Percentiles rank a stretch among this genome's conserved stretches.
Conservation (phyloP, 2,888 invertebrate species). For the Chrysopilus asiliformis region DNA sequence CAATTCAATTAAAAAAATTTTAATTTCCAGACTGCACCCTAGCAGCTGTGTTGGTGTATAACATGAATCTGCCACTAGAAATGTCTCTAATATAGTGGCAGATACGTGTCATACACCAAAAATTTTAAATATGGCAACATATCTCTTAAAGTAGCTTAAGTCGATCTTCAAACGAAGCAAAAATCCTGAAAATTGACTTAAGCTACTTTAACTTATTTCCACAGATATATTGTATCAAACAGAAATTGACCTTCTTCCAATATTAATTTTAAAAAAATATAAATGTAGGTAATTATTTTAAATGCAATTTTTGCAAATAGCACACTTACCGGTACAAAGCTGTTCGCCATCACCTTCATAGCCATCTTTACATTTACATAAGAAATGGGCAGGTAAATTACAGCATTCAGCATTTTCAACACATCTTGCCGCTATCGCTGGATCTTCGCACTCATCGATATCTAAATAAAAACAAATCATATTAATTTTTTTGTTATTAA, state of each 20-base stretch:
- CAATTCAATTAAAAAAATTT: neutral
- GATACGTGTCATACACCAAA: too few relatives aligned
- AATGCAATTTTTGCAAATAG: neutral
- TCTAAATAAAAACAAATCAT: constrained; percentile 39
- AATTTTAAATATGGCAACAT: too few relatives aligned
- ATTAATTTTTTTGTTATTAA: neutral
- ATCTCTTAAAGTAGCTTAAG: too few relatives aligned
- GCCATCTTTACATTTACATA: constrained; percentile 85
- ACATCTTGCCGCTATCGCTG: constrained; percentile 68
- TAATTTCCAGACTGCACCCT: neutral
- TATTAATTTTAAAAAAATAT: neutral
- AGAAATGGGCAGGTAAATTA: constrained; percentile 85
- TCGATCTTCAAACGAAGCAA: too few relatives aligned
- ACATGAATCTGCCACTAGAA: too few relatives aligned
- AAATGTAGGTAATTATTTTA: neutral
- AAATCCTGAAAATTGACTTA: too few relatives aligned
- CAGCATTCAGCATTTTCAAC: constrained; percentile 89
- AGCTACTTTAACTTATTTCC: too few relatives aligned
- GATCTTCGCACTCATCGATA: constrained; percentile 90
- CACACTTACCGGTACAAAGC: constrained; percentile 58
- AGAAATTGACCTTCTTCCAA: too few relatives aligned
- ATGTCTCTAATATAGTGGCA: too few relatives aligned
- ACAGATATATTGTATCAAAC: too few relatives aligned
- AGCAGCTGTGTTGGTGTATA: neutral
- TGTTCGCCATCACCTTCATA: constrained; percentile 85